Base-by-base conservation (phyloP, 2,888 invertebrate genomes). In the Dryocosmus kuriphilus region DNA sequence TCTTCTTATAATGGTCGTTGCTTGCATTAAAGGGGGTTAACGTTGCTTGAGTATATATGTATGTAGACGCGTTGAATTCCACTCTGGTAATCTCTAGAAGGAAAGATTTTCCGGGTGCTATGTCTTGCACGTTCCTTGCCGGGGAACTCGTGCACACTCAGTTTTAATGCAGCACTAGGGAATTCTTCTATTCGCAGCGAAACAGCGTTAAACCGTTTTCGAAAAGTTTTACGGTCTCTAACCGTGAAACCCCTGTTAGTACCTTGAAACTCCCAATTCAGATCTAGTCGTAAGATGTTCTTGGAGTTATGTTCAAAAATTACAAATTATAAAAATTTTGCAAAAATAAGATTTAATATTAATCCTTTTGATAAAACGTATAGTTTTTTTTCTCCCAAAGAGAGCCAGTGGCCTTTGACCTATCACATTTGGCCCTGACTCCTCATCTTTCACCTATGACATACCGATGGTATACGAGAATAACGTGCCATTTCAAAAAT, bases 91-190 rank as follows among this genome's bases (percentile, higher is more conserved):
- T 71, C 71, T 71, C 27, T 30, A 46, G 46, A 30, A 71, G 71
- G 46, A 71, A 71, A 71, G 71, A 71, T 71, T 71, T 67, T 41
- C 46, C 41, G 9, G 19, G 46, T 67, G 27, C 46, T 67, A 65
- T 65, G 67, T 67, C 67, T 67, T 71, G 27, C 46, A 51, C 71
- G 71, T 71, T 71, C 30, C 46, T 51, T 71, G 3, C 71, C 30
- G 32, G 30, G 27, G 46, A 30, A 71, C 71, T 71, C 27, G 27
- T 30, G 71, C 41, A 30, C 71, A n/a, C 27, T 71, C 8, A 27
- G 19, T 71, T 71, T 71, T 71, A 71, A 51, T 71, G 71, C n/a
- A 46, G 51, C 71, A 30, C 46, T 71, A 30, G 71, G 71, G 71
- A 71, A 71, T 71, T 71, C n/a, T n/a, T 51, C 38, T 38, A 27